phyloP scores from a whole-genome alignment of 1,140 invertebrate genomes.

The Medauroidea extradentata region DNA sequence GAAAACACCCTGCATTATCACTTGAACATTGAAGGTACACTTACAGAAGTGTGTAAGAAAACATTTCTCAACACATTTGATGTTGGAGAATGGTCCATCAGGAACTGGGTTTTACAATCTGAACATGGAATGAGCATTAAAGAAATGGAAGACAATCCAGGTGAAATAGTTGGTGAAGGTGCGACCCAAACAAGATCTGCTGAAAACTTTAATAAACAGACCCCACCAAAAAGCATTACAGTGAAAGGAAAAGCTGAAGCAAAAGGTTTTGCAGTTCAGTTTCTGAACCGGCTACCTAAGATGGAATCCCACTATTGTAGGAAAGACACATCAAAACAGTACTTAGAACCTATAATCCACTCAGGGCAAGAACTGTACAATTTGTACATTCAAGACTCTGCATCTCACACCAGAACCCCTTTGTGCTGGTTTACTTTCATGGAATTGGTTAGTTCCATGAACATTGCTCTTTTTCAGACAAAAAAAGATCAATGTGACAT shows the following conservation, averaged over 20 bases:
- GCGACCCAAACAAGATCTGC: no score
- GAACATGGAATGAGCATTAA: not conserved
- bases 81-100: not conserved
- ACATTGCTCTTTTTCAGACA: slow-evolving; percentile 11
- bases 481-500: slow-evolving; percentile 17
- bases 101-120: not conserved
- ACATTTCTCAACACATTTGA: not conserved
- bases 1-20: no score
- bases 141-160: not conserved
- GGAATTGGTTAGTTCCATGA: slow-evolving; percentile 11
- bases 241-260: no score
- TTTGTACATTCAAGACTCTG: slow-evolving; percentile 4
- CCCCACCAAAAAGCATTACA: no score
- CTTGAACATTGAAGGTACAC: no score
- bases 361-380: slow-evolving; percentile 6
- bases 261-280: slow-evolving; percentile 9
- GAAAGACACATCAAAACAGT: slow-evolving; percentile 7
- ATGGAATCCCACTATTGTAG: slow-evolving; percentile 20
- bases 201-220: no score
- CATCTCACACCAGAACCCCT: not conserved
- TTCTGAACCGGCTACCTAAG: slow-evolving; percentile 16
- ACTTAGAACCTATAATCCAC: slow-evolving; percentile 14
- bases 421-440: slow-evolving; percentile 15
- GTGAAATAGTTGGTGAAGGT: not conserved
- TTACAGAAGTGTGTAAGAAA: not conserved